Base-by-base conservation (phyloP, 2,797 vertebrate species). In the Oreochromis mossambicus region DNA sequence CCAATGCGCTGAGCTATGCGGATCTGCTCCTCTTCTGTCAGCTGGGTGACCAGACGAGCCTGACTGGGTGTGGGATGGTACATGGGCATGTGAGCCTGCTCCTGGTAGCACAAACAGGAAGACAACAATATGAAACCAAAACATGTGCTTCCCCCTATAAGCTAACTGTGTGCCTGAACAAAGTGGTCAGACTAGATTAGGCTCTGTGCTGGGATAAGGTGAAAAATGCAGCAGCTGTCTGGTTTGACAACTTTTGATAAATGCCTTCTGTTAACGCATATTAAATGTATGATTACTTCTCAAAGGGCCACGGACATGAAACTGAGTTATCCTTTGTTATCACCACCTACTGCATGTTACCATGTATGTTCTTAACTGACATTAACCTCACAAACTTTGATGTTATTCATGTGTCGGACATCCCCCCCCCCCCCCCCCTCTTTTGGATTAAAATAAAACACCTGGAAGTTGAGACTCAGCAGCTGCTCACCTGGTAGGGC, bases 11-110 rank as follows among this genome's bases (percentile, higher is more conserved):
- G 97, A 83, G 97, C 97, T 38, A 98, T 97, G 90, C 97, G 97
- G 86, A 97, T 95, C 96, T 98, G 97, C 89, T 98, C 97, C 83
- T 98, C 97, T 92, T 98, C 97, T 1, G 97, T 97, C 91, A 98
- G 94, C 95, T 98, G 97, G 14, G 97, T 97, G 89, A 97, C 97
- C 87, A 97, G 94, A 15, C 97, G 95, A 52, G 96, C 93, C 95
- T 98, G 97, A 82, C 97, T 97, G 19, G 97, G 97, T 1, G 97
- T 97, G 34, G 97, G 97, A 48, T 98, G 97, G 92, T 97, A 98
- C 89, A 97, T 96, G 4, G 97, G 97, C 92, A 97, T 96, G 80
- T 96, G 93, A 81, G 92, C 93, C 84, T 94, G 96, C 90, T 97
- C 97, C 97, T 98, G 86, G 73, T 38, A 13, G 83, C 48, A 85